Percentiles rank a stretch among this genome's conserved stretches.
phyloP scores from a whole-genome alignment of 2,797 vertebrate species.

The Oreochromis grahami region DNA sequence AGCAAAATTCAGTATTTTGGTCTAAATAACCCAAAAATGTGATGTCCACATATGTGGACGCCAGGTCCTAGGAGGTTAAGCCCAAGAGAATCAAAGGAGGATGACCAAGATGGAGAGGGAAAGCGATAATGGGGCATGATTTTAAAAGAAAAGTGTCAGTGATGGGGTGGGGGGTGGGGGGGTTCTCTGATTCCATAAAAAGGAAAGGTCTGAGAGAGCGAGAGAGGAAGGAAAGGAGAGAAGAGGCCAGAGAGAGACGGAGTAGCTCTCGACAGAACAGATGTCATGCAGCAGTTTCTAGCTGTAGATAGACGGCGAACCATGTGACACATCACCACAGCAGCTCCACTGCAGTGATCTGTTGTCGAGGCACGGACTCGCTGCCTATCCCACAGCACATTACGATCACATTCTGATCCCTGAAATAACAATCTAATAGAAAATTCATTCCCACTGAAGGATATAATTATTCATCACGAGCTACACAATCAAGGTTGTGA shows the following conservation, averaged over 20 bases:
- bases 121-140: neutral
- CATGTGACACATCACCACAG: neutral
- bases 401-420: neutral
- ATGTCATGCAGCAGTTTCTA: conserved; percentile 10
- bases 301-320: neutral
- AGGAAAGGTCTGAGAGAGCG: neutral
- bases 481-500: conserved; percentile 11
- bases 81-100: neutral
- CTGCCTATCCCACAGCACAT: neutral
- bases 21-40: too few relatives aligned
- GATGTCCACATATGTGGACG: too few relatives aligned
- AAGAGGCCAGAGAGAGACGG: neutral
- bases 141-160: neutral
- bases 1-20: too few relatives aligned
- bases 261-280: neutral
- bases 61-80: too few relatives aligned
- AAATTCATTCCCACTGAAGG: conserved; percentile 1
- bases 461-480: conserved; percentile 31
- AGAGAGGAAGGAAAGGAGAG: neutral
- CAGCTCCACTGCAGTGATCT: neutral
- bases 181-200: neutral
- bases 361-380: neutral
- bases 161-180: too few relatives aligned
- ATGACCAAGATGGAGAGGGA: conserved; percentile 1
- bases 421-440: conserved; percentile 1